phyloP scores from a whole-genome alignment of 2,888 invertebrate species.

The Lasioglossum oenotherae region DNA sequence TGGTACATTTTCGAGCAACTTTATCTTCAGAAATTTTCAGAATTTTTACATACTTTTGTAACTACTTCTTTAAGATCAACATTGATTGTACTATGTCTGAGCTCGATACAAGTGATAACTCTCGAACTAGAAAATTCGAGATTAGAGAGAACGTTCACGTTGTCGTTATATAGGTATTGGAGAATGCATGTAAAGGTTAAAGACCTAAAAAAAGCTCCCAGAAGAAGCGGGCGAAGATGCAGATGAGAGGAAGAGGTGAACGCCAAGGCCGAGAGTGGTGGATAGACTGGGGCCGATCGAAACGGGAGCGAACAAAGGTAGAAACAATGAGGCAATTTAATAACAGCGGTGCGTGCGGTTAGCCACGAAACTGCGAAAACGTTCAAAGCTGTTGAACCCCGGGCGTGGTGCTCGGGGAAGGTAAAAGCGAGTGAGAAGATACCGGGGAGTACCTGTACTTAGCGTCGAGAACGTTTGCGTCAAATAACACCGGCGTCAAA shows the following conservation, averaged over 20 bases:
- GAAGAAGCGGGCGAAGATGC: not conserved
- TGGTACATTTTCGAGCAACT: not conserved
- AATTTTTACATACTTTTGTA: not conserved
- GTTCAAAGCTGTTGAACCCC: not conserved
- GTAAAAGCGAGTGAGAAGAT: slow-evolving; percentile 5
- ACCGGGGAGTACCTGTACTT: slow-evolving; percentile 31
- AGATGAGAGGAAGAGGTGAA: not conserved
- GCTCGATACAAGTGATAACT: too few relatives aligned
- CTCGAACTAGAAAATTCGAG: not conserved
- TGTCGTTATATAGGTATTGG: too few relatives aligned
- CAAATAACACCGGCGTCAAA: slow-evolving; percentile 34
- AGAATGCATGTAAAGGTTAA: not conserved
- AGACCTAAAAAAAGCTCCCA: not conserved
- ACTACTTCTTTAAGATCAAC: too few relatives aligned
- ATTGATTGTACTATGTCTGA: not conserved
- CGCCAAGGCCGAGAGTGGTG: not conserved
- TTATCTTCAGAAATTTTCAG: not conserved
- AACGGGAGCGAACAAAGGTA: slow-evolving; percentile 56
- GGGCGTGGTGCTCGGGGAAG: slow-evolving; percentile 16
- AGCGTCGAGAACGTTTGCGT: slow-evolving; percentile 30
- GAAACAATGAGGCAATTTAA: slow-evolving; percentile 74
- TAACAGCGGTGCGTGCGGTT: slow-evolving; percentile 67
- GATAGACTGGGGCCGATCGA: slow-evolving; percentile 8
- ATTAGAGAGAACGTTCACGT: not conserved
- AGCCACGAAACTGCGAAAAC: slow-evolving; percentile 31